Conservation (phyloP, 2,888 invertebrate genomes). For the Hypsopygia costalis region DNA sequence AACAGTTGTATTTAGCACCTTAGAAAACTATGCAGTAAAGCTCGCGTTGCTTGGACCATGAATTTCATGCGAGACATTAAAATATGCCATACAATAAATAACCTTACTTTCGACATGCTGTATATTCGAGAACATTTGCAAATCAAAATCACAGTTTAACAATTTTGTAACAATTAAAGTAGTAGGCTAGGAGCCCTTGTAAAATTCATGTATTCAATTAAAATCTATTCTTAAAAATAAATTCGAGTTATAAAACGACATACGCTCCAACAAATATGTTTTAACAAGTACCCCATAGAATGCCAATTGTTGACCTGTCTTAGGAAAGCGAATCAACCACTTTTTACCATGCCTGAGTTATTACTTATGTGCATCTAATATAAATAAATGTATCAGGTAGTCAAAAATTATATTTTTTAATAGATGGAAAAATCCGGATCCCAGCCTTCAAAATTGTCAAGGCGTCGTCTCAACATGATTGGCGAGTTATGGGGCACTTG, state of each 20-base stretch:
- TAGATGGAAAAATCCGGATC: too few relatives aligned
- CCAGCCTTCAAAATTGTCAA: too few relatives aligned
- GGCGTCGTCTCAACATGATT: too few relatives aligned
- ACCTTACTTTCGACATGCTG: not conserved
- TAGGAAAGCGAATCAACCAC: too few relatives aligned
- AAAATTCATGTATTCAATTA: constrained; percentile 36
- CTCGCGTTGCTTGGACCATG: constrained; percentile 3
- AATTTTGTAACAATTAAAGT: constrained; percentile 26
- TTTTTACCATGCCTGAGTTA: too few relatives aligned
- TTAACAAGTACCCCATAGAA: too few relatives aligned
- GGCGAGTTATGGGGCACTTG: too few relatives aligned
- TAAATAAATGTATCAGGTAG: too few relatives aligned
- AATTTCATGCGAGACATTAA: not conserved
- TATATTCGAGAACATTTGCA: constrained; percentile 19
- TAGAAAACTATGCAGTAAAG: constrained; percentile 1
- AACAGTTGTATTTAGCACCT: constrained; percentile 1
- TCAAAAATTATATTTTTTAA: too few relatives aligned
- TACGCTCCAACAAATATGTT: too few relatives aligned
- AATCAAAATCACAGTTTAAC: constrained; percentile 8
- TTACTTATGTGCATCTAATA: too few relatives aligned
- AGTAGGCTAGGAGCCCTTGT: constrained; percentile 34
- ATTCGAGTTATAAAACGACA: constrained; percentile 15
- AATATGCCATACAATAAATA: not conserved
- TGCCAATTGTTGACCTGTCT: too few relatives aligned
- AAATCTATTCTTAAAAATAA: constrained; percentile 48